Percentiles rank a stretch among this genome's conserved stretches.
Conservation (phyloP, 2,113 vertebrate species). For the Ginglymostoma cirratum region DNA sequence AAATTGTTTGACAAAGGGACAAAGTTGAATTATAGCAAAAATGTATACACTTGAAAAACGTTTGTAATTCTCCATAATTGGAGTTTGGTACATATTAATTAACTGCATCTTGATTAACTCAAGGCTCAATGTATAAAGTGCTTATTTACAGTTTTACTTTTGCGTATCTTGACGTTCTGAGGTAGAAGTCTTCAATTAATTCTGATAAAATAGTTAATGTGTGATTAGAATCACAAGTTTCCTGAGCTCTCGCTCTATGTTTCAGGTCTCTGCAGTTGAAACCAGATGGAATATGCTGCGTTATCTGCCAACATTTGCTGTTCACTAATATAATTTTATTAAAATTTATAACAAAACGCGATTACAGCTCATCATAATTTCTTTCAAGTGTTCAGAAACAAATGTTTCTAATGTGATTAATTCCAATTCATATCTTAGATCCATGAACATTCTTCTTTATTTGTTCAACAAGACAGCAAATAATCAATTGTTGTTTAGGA, state of each 20-base stretch:
- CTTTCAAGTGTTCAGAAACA: background rate
- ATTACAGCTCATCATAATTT: background rate
- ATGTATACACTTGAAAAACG: background rate
- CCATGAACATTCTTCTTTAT: background rate
- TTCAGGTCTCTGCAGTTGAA: background rate
- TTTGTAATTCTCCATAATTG: background rate
- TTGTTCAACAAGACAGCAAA: background rate
- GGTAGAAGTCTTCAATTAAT: background rate
- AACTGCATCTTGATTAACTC: background rate
- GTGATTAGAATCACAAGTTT: background rate
- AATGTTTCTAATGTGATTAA: background rate
- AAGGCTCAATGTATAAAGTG: background rate
- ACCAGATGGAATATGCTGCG: background rate
- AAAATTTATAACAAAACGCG: background rate
- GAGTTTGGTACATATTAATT: background rate
- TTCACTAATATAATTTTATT: background rate
- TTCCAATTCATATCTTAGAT: background rate
- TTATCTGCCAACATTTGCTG: slow-evolving; percentile 9
- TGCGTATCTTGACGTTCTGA: background rate
- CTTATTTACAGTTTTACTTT: background rate
- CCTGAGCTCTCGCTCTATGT: background rate
- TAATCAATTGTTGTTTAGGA: background rate
- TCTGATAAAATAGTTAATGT: background rate
- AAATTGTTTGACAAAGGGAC: background rate
- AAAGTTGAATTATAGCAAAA: background rate